Conservation (phyloP, 2,888 invertebrate genomes). For the Ariolimax columbianus region DNA sequence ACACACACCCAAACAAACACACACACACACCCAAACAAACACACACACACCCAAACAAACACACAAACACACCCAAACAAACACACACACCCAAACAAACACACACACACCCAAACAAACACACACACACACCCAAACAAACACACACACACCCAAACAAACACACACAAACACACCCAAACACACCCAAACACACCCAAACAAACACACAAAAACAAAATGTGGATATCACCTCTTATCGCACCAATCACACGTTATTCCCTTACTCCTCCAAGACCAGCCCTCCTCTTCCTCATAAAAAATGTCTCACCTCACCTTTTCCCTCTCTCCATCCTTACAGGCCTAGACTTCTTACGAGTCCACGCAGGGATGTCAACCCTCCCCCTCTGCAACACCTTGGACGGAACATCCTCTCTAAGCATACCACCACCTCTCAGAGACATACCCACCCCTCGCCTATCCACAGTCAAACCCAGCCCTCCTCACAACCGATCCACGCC, state of each 20-base stretch:
- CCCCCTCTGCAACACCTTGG: slow-evolving; percentile 15
- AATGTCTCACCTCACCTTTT: neutral
- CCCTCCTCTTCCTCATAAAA: neutral
- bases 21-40: too few relatives aligned
- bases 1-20: too few relatives aligned
- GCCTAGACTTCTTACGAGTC: slow-evolving; percentile 40
- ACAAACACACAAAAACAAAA: neutral
- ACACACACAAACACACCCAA: too few relatives aligned
- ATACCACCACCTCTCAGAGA: neutral
- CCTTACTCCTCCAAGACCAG: too few relatives aligned
- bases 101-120: too few relatives aligned
- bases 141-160: too few relatives aligned
- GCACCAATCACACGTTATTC: neutral
- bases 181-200: too few relatives aligned
- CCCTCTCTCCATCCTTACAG: neutral
- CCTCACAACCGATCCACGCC: slow-evolving; percentile 50
- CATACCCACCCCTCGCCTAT: neutral
- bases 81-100: too few relatives aligned
- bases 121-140: too few relatives aligned
- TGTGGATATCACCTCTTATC: too few relatives aligned
- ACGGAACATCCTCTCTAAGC: slow-evolving; percentile 7
- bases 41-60: too few relatives aligned
- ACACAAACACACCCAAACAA: too few relatives aligned
- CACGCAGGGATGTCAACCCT: slow-evolving; percentile 42
- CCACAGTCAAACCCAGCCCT: slow-evolving; percentile 40